A percentile compares a stretch with the other conserved stretches of the same genome.
phyloP scores from a whole-genome alignment of 2,888 invertebrate species.

The Diloba caeruleocephala region DNA sequence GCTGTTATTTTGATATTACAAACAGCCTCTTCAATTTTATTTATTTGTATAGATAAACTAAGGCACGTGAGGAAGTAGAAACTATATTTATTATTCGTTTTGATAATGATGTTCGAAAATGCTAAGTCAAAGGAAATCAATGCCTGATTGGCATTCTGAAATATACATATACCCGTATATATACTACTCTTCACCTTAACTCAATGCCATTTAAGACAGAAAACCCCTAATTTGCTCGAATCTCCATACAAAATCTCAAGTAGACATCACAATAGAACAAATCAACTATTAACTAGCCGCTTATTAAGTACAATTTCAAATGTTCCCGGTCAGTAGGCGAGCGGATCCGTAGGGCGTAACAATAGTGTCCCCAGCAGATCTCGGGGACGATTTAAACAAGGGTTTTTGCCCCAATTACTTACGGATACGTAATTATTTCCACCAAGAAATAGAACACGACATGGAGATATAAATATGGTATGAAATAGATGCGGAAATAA shows the following conservation, averaged over 20 bases:
- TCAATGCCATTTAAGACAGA: background rate
- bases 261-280: conserved; percentile 70
- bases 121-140: too few relatives aligned
- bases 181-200: background rate
- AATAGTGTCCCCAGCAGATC: conserved; percentile 85
- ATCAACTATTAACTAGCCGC: conserved; percentile 72
- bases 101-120: too few relatives aligned
- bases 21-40: too few relatives aligned
- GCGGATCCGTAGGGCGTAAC: conserved; percentile 63
- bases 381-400: conserved; percentile 81
- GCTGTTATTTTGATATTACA: too few relatives aligned
- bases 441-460: conserved; percentile 65
- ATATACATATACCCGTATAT: background rate
- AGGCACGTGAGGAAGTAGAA: too few relatives aligned
- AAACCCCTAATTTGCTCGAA: conserved; percentile 19
- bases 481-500: background rate
- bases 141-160: too few relatives aligned
- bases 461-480: conserved; percentile 25
- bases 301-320: conserved; percentile 80
- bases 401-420: conserved; percentile 84
- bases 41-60: too few relatives aligned
- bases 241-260: conserved; percentile 47
- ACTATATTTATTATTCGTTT: too few relatives aligned
- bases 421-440: conserved; percentile 83
- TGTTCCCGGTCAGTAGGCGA: conserved; percentile 80